Evolutionary conservation across 2,797 vertebrate species (phyloP), one percentile per base, ranked within the genome.

Genomic region (Graptemys geographica): DNA sequence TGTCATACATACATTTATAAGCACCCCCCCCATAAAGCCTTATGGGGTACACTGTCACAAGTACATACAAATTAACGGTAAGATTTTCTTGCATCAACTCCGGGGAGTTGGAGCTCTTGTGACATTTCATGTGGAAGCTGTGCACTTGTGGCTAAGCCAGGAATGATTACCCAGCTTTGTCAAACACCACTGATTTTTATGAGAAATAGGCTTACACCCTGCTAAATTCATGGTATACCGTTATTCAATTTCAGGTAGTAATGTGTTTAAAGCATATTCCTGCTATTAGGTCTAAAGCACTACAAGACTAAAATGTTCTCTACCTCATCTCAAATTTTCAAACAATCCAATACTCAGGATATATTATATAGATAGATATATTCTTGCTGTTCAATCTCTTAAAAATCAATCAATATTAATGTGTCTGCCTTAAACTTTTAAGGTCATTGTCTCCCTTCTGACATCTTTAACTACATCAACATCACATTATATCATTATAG

Each of bases 361-460:
- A 96, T 91, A 94, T 96, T 88, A 88, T 74, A 85, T 92, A 53
- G 80, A 95, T 93, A 96, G 94, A 93, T 95, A 97, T 94, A 97
- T 96, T 96, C 97, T 97, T 97, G 94, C 96, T 97, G 95, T 97
- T 97, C 97, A 96, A 90, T 96, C 93, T 96, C 93, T 94, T 96
- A 96, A 97, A 97, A 97, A 97, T 97, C 96, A 97, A 96, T 98
- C 97, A 97, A 98, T 97, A 98, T 97, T 98, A 98, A 98, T 97
- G 96, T 97, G 97, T 97, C 98, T 98, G 96, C 97, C 97, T 98
- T 97, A 98, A 98, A 98, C 96, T 97, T 98, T 96, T 98, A 98
- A 98, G 98, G 98, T 98, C 98, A 98, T 98, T 98, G 97, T 98
- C 98, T 98, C 95, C 93, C 94, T 98, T 97, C 97, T 98, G 98